phyloP scores from a whole-genome alignment of 2,888 invertebrate species.

The Trachelus iudaicus region DNA sequence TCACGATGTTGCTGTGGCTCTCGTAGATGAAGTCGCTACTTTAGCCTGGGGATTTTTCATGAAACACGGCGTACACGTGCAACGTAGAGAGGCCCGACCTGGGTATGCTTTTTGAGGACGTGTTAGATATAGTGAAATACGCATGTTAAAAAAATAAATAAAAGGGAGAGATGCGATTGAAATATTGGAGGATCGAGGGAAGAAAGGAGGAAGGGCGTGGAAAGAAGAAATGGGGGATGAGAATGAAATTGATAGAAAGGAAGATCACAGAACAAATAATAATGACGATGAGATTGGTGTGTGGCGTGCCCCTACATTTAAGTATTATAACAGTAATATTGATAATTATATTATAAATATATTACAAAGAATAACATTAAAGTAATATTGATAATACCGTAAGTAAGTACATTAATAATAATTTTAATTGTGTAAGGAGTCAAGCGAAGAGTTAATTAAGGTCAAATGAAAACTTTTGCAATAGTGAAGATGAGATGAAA shows the following conservation, averaged over 20 bases:
- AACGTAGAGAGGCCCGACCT: conserved; percentile 25
- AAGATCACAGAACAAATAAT: conserved; percentile 4
- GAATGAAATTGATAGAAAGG: background rate
- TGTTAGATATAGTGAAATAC: too few relatives aligned
- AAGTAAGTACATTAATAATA: conserved; percentile 36
- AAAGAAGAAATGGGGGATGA: conserved; percentile 7
- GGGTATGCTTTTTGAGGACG: conserved; percentile 28
- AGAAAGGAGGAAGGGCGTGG: conserved; percentile 21
- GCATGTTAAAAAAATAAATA: too few relatives aligned
- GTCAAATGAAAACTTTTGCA: conserved; percentile 46
- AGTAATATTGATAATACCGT: conserved; percentile 29
- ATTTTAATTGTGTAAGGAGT: conserved; percentile 53
- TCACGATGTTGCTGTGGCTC: too few relatives aligned
- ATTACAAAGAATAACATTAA: conserved; percentile 30
- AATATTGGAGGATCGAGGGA: conserved; percentile 2
- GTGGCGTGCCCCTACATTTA: conserved; percentile 59
- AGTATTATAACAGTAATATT: conserved; percentile 61
- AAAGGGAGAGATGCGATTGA: too few relatives aligned
- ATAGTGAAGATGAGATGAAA: conserved; percentile 41
- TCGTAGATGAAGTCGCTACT: too few relatives aligned
- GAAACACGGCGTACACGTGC: conserved; percentile 21
- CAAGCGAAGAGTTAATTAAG: conserved; percentile 46
- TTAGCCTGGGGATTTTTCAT: background rate
- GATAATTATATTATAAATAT: conserved; percentile 60
- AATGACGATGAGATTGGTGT: conserved; percentile 21